These are phyloP conservation scores for Pao palembangensis DNA, from an alignment of 2,113 vertebrate genomes.

Conservation along the genomic window DNA sequence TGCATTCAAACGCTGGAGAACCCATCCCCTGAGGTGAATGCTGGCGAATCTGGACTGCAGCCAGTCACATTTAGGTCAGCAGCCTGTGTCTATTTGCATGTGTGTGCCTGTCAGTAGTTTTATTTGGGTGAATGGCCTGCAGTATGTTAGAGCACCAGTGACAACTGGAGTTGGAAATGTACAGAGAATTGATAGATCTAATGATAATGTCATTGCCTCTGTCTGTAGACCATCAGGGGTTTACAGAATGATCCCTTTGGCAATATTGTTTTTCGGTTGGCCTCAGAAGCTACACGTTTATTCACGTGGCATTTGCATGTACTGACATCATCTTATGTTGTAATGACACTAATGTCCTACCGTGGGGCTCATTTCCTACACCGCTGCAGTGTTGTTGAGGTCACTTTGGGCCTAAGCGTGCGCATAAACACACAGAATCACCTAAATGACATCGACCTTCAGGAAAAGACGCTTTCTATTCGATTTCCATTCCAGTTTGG, in stretches of 20 bases:
- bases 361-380: not conserved
- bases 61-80: slow-evolving; percentile 76
- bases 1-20: slow-evolving; percentile 53
- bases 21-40: slow-evolving; percentile 55
- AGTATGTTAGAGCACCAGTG: slow-evolving; percentile 40
- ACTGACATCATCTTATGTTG: not conserved
- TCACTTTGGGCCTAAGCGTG: not conserved
- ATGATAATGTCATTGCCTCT: slow-evolving; percentile 45
- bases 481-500: slow-evolving; percentile 63
- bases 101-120: slow-evolving; percentile 39
- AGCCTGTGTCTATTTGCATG: slow-evolving; percentile 50
- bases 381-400: slow-evolving; percentile 15
- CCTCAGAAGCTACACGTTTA: slow-evolving; percentile 16
- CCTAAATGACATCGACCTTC: slow-evolving; percentile 58
- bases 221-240: slow-evolving; percentile 33
- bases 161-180: slow-evolving; percentile 30
- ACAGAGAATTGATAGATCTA: slow-evolving; percentile 39
- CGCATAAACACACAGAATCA: not conserved
- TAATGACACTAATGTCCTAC: not conserved
- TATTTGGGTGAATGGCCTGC: slow-evolving; percentile 48
- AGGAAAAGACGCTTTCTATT: slow-evolving; percentile 42
- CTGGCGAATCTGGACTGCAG: slow-evolving; percentile 61
- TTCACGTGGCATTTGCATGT: not conserved
- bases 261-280: slow-evolving; percentile 9
- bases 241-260: slow-evolving; percentile 5